Conservation (phyloP, 2,888 invertebrate genomes). For the Tiliacea citrago region DNA sequence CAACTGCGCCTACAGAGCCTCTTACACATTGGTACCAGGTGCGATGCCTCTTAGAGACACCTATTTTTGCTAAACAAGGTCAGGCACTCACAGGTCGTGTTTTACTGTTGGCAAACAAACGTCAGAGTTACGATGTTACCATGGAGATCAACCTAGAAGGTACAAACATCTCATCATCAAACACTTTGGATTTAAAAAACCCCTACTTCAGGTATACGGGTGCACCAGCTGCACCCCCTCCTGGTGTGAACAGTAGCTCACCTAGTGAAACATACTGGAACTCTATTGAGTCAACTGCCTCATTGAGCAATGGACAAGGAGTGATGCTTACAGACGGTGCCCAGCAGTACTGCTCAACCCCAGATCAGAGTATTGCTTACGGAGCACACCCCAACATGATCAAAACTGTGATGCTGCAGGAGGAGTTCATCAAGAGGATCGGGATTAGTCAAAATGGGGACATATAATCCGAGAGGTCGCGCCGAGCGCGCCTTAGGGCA, state of each 20-base stretch:
- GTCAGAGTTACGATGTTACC: slow-evolving; percentile 99
- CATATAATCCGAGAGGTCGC: slow-evolving; percentile 88
- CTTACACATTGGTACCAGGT: slow-evolving; percentile 99
- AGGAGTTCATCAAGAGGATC: slow-evolving; percentile 89
- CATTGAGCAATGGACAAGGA: slow-evolving; percentile 85
- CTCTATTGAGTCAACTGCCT: slow-evolving; percentile 94
- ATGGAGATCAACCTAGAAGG: slow-evolving; percentile 98
- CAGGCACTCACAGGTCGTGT: slow-evolving; percentile 97
- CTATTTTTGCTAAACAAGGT: slow-evolving; percentile 98
- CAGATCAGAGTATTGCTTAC: slow-evolving; percentile 83
- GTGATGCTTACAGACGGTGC: slow-evolving; percentile 85
- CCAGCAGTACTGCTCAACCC: slow-evolving; percentile 85
- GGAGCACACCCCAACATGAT: slow-evolving; percentile 87
- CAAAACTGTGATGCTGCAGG: slow-evolving; percentile 89
- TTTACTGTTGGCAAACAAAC: slow-evolving; percentile 97
- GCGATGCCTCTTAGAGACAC: slow-evolving; percentile 97
- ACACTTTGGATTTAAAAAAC: slow-evolving; percentile 99
- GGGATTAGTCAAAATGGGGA: slow-evolving; percentile 90
- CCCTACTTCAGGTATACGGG: slow-evolving; percentile 99
- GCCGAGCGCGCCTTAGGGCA: slow-evolving; percentile 89
- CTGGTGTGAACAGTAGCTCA: slow-evolving; percentile 96
- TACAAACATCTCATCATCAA: slow-evolving; percentile 95
- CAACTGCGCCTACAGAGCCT: slow-evolving; percentile 99
- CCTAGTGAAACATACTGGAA: slow-evolving; percentile 98
- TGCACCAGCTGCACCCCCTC: slow-evolving; percentile 97